Evolutionary conservation across 2,888 invertebrate genomes (phyloP).

Genomic region (Auanema sp.): DNA sequence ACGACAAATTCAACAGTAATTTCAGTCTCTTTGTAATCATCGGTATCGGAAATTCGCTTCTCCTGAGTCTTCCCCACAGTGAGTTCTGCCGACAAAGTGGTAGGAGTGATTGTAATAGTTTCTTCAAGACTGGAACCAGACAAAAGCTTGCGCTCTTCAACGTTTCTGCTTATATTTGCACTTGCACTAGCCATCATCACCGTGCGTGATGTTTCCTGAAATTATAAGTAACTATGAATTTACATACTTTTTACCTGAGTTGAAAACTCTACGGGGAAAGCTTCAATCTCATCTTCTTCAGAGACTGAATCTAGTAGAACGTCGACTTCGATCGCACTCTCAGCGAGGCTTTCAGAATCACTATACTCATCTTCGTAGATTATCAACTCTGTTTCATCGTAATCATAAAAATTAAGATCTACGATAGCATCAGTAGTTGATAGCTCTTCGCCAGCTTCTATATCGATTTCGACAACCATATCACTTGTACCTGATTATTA

Average conservation of each 20-base stretch:
- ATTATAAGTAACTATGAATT: neutral
- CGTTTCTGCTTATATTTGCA: conserved; percentile 25
- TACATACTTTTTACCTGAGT: conserved; percentile 22
- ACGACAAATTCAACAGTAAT: too few species aligned
- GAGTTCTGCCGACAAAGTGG: neutral
- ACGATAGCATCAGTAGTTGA: conserved; percentile 47
- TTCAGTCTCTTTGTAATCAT: neutral
- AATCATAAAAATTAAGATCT: conserved; percentile 47
- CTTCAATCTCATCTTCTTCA: conserved; percentile 39
- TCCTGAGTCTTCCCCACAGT: conserved; percentile 18
- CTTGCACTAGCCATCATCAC: conserved; percentile 17
- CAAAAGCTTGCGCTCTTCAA: conserved; percentile 27
- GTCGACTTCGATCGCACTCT: conserved; percentile 36
- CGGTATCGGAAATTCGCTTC: conserved; percentile 13
- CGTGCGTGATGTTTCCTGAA: conserved; percentile 15
- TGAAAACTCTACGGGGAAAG: conserved; percentile 26
- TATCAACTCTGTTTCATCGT: conserved; percentile 43
- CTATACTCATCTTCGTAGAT: conserved; percentile 32
- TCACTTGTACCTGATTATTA: conserved; percentile 28
- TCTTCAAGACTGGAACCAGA: too few species aligned
- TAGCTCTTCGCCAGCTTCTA: conserved; percentile 47
- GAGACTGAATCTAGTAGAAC: conserved; percentile 38
- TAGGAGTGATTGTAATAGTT: too few species aligned
- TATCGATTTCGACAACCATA: conserved; percentile 43
- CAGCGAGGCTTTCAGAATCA: conserved; percentile 28